Conservation (phyloP, 2,888 invertebrate genomes). For the Phengaris arion region DNA sequence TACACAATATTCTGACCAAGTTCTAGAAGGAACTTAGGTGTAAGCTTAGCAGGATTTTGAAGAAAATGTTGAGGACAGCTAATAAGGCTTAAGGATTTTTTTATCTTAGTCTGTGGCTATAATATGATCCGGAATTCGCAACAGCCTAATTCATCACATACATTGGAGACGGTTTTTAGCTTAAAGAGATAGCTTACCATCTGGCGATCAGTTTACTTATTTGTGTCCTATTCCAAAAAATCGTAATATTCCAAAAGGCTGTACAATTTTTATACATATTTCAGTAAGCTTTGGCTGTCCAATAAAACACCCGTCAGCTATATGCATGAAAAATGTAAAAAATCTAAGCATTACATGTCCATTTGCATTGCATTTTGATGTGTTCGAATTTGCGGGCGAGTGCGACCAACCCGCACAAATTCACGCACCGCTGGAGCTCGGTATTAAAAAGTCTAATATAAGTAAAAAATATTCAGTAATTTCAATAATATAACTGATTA, state of each 20-base stretch:
- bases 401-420: neutral
- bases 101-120: too few species aligned
- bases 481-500: neutral
- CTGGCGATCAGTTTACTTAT: too few species aligned
- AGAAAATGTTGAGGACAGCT: neutral
- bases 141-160: too few species aligned
- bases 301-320: neutral
- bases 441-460: neutral
- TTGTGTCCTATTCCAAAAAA: neutral
- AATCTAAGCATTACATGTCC: constrained; percentile 12
- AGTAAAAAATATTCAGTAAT: neutral
- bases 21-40: neutral
- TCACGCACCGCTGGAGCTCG: neutral
- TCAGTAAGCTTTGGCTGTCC: neutral
- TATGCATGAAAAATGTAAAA: neutral
- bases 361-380: constrained; percentile 4
- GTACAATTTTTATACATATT: neutral
- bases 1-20: constrained; percentile 41
- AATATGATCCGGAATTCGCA: too few species aligned
- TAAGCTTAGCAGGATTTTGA: neutral
- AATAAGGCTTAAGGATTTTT: neutral
- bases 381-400: neutral
- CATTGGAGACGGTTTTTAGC: too few species aligned
- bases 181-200: too few species aligned
- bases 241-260: neutral